Percentiles rank a stretch among this genome's conserved stretches.
phyloP scores from a whole-genome alignment of 2,797 vertebrate species.

The Hipposideros larvatus region DNA sequence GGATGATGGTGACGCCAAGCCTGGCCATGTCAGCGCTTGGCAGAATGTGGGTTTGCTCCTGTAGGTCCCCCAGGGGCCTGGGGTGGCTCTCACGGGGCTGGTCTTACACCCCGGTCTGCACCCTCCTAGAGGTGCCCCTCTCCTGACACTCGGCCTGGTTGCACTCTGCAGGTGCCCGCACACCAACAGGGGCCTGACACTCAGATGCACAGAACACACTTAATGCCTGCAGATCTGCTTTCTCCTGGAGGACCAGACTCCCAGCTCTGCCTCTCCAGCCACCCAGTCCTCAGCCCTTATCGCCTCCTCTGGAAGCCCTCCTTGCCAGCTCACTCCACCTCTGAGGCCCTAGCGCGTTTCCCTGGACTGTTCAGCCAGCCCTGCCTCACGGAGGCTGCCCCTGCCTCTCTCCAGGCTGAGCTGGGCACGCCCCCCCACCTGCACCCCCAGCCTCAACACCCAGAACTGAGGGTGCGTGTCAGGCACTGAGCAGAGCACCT shows the following conservation, averaged over 20 bases:
- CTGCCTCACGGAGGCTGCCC: not conserved
- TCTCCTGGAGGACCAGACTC: fast-evolving
- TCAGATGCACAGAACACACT: not conserved
- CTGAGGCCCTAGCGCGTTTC: fast-evolving
- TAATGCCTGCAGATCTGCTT: not conserved
- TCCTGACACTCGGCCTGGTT: not conserved
- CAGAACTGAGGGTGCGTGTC: not conserved
- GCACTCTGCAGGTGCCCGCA: fast-evolving
- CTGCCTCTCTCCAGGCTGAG: not conserved
- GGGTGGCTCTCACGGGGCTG: fast-evolving
- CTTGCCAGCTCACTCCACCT: not conserved
- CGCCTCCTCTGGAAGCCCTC: not conserved
- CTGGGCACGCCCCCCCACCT: not conserved
- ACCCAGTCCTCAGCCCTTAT: fast-evolving
- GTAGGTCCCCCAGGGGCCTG: not conserved
- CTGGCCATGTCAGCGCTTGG: not conserved
- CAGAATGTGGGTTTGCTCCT: not conserved
- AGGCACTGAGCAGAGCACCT: not conserved
- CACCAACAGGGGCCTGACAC: not conserved
- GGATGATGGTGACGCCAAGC: fast-evolving
- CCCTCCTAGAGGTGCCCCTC: not conserved
- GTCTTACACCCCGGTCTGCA: not conserved
- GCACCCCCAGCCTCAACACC: not conserved
- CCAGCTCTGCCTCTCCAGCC: not conserved
- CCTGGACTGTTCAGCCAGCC: not conserved